Conservation (phyloP, 2,797 vertebrate species). For the Staurois parvus region DNA sequence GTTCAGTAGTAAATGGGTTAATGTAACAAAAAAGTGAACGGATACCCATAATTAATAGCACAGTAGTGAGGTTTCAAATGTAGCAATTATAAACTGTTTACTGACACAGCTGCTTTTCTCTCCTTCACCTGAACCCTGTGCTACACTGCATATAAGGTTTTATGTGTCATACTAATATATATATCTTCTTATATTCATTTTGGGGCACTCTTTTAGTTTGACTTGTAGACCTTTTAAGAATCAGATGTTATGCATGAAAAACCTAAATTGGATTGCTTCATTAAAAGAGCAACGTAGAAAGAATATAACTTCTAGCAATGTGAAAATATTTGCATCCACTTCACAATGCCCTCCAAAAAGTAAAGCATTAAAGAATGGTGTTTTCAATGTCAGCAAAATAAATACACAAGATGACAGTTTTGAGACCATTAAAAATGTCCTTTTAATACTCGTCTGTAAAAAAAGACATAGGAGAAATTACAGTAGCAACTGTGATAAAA, state of each 20-base stretch:
- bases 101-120: no score
- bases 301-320: neutral
- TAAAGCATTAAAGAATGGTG: neutral
- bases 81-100: neutral
- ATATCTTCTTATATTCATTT: no score
- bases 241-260: neutral
- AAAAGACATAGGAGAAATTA: constrained; percentile 48
- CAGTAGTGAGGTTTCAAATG: neutral
- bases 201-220: no score
- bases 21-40: neutral
- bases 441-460: constrained; percentile 62
- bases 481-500: constrained; percentile 51
- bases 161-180: neutral
- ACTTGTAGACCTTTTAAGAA: neutral
- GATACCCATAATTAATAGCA: neutral
- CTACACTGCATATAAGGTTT: neutral
- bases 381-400: constrained; percentile 10
- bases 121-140: no score
- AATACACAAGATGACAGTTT: constrained; percentile 31
- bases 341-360: neutral
- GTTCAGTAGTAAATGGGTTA: neutral
- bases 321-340: neutral
- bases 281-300: neutral
- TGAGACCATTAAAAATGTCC: constrained; percentile 51
- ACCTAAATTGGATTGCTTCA: neutral